Evolutionary conservation across 92 coral and sea anemone species (phyloP), one percentile per base, ranked within the genome.

Genomic region (Blastomussa wellsi): DNA sequence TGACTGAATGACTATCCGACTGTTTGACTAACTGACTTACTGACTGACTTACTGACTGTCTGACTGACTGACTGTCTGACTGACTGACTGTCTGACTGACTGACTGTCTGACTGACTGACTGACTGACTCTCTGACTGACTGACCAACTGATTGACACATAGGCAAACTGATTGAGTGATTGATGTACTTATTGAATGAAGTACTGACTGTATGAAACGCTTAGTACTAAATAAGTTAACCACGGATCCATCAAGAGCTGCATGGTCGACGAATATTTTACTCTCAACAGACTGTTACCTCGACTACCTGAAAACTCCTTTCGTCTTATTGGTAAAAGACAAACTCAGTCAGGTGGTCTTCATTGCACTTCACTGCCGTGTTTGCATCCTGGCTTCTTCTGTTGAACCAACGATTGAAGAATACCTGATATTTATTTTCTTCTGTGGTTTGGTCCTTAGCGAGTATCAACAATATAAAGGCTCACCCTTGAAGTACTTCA

Each of bases 291-390:
- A 67, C 73, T 15, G 6, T 13, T 85, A 85, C 88, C 69, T 37
- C 15, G 73, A 59, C 19, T 85, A 85, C 82, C 31, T 52, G 44
- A 38, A 38, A 16, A n/a, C 70, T 48, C 88, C 88, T 14, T 69
- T 66, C 57, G 88, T 85, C 77, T 16, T 51, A 14, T 85, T 85
- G 55, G n/a, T 53, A 17, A 85, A 85, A 47, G 88, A 85, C 52
- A 77, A 67, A 55, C 77, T 85, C 29, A 78, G 77, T 47, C 88
- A 64, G 38, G 13, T 44, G 60, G 78, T 38, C 17, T 85, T 85
- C 38, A 66, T 85, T 29, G 51, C 52, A 20, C 55, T 85, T 51
- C 88, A 77, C 77, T 41, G 72, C 67, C 51, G 67, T 26, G 77
- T 85, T 53, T 85, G 88, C 42, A 17, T 36, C 28, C 26, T 32